A percentile compares a stretch with the other conserved stretches of the same genome.
phyloP scores from a whole-genome alignment of 1,140 invertebrate genomes.

The Drosophila elegans region DNA sequence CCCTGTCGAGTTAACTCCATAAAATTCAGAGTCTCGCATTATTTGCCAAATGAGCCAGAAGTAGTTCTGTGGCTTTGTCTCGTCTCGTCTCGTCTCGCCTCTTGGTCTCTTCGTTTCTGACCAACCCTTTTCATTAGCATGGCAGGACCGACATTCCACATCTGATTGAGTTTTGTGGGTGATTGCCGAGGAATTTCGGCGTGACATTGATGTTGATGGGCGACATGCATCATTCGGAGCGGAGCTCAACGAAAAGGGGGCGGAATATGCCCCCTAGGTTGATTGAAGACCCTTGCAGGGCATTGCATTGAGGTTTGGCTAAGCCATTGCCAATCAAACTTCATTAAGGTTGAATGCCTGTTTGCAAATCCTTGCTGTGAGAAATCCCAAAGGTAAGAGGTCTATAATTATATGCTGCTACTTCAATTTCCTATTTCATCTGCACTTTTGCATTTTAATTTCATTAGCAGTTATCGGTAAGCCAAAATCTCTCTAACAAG shows the following conservation, averaged over 20 bases:
- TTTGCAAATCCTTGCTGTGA: constrained; percentile 14
- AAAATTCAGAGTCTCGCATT: constrained; percentile 47
- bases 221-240: constrained; percentile 46
- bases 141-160: constrained; percentile 32
- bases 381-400: too few relatives aligned
- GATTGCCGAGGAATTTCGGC: constrained; percentile 29
- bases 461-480: constrained; percentile 22
- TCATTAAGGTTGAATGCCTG: constrained; percentile 33
- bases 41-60: constrained; percentile 73
- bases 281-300: constrained; percentile 32
- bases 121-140: constrained; percentile 65
- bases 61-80: constrained; percentile 50
- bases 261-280: background rate
- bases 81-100: background rate
- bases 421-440: background rate
- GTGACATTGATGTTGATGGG: constrained; percentile 56
- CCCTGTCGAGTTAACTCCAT: constrained; percentile 36
- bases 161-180: constrained; percentile 38
- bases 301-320: constrained; percentile 20
- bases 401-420: background rate
- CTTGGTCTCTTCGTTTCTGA: background rate
- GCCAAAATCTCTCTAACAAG: background rate
- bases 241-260: background rate
- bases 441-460: constrained; percentile 31
- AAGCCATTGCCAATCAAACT: constrained; percentile 38